phyloP scores from a whole-genome alignment of 1,140 invertebrate species.

The Bombus haemorrhoidalis region DNA sequence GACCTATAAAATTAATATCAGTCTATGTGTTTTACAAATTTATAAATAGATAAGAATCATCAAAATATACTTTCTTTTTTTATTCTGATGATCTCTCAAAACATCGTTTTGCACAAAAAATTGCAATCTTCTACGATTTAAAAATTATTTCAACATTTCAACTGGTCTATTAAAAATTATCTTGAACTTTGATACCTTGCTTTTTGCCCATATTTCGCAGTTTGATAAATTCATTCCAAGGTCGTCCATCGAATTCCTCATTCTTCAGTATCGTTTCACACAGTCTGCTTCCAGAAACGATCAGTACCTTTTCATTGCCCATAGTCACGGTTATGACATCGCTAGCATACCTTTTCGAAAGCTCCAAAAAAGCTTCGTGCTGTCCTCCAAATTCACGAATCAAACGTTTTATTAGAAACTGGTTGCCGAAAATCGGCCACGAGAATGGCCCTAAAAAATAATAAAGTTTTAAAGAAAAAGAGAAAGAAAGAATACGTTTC shows the following conservation, averaged over 20 bases:
- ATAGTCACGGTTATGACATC: conserved; percentile 87
- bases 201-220: conserved; percentile 87
- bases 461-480: neutral
- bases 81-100: no score
- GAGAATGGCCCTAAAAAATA: conserved; percentile 84
- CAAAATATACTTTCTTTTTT: no score
- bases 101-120: no score
- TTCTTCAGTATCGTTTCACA: conserved; percentile 85
- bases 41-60: no score
- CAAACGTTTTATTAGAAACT: conserved; percentile 83
- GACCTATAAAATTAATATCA: no score
- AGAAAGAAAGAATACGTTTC: neutral
- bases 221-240: conserved; percentile 88
- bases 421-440: conserved; percentile 87
- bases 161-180: no score
- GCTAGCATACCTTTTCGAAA: conserved; percentile 85
- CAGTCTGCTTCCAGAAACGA: conserved; percentile 84
- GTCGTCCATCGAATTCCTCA: conserved; percentile 88
- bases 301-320: conserved; percentile 85
- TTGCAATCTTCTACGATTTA: no score
- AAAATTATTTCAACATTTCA: no score
- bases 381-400: conserved; percentile 83
- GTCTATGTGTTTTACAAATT: no score
- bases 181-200: conserved; percentile 80
- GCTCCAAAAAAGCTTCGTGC: conserved; percentile 84